phyloP scores from a whole-genome alignment of 2,888 invertebrate species.

The Augiades crinisus region DNA sequence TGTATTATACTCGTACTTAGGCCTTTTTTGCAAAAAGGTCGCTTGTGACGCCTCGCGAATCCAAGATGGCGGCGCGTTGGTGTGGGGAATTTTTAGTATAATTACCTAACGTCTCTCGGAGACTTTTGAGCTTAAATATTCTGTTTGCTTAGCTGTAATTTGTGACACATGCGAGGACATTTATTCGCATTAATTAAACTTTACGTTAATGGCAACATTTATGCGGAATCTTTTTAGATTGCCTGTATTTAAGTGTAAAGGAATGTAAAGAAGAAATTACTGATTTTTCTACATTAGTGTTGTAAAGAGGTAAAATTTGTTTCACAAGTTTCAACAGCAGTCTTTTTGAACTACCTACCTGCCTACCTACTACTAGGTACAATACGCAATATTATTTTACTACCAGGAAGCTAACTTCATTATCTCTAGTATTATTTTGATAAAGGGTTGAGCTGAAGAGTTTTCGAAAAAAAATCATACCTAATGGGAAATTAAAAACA shows the following conservation, averaged over 20 bases:
- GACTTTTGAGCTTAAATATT: slow-evolving; percentile 27
- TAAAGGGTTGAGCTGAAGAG: too few relatives aligned
- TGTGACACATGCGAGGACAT: slow-evolving; percentile 23
- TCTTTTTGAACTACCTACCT: too few relatives aligned
- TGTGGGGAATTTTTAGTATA: slow-evolving; percentile 35
- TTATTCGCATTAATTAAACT: slow-evolving; percentile 20
- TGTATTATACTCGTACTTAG: slow-evolving; percentile 71
- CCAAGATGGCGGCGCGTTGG: slow-evolving; percentile 68
- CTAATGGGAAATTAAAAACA: too few relatives aligned
- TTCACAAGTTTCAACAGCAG: too few relatives aligned
- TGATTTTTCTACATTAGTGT: too few relatives aligned
- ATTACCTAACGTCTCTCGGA: slow-evolving; percentile 27
- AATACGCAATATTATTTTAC: too few relatives aligned
- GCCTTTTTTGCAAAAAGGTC: slow-evolving; percentile 62
- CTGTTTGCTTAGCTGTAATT: slow-evolving; percentile 26
- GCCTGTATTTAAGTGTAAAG: not conserved
- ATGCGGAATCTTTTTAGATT: slow-evolving; percentile 4
- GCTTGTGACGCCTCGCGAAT: slow-evolving; percentile 72
- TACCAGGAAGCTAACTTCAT: too few relatives aligned
- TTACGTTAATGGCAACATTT: slow-evolving; percentile 4
- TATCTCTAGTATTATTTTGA: too few relatives aligned
- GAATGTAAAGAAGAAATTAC: too few relatives aligned
- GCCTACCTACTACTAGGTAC: too few relatives aligned
- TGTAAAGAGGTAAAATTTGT: too few relatives aligned
- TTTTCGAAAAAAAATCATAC: too few relatives aligned